Evolutionary conservation across 2,888 invertebrate genomes (phyloP).

Genomic region (Hydroisotoma schaefferi): DNA sequence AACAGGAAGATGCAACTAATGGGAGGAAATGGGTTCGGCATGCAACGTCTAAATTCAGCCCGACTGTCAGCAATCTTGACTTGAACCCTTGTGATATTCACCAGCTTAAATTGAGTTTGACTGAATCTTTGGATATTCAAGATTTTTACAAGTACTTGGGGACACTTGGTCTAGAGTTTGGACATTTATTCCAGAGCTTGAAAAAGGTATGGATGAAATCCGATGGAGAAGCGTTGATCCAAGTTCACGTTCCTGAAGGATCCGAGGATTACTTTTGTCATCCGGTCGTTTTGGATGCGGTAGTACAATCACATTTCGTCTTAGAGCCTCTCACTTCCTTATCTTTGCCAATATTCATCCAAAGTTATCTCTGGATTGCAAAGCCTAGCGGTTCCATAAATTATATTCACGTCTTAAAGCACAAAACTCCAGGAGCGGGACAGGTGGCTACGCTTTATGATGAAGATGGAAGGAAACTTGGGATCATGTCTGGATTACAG

Average conservation of each 20-base stretch:
- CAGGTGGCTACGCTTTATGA: conserved; percentile 20
- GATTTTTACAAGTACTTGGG: conserved; percentile 11
- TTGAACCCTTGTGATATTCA: neutral
- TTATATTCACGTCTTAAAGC: no score
- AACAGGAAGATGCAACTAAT: neutral
- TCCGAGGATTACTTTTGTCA: conserved; percentile 31
- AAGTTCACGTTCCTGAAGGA: conserved; percentile 22
- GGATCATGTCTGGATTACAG: conserved; percentile 31
- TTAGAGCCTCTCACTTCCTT: conserved; percentile 17
- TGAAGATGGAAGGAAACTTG: conserved; percentile 24
- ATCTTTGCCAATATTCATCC: conserved; percentile 29
- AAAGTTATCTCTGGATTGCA: conserved; percentile 2
- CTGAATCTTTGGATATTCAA: neutral
- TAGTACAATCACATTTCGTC: conserved; percentile 34
- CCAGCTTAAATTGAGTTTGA: neutral
- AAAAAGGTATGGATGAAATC: conserved; percentile 23
- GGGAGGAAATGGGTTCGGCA: conserved; percentile 35
- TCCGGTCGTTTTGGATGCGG: conserved; percentile 33
- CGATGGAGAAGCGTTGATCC: conserved; percentile 21
- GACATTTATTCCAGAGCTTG: conserved; percentile 27
- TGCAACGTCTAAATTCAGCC: conserved; percentile 30
- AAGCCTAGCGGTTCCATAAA: no score
- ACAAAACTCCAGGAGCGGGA: neutral
- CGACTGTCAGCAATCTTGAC: conserved; percentile 15
- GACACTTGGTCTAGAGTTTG: conserved; percentile 28